A percentile compares a stretch with the other conserved stretches of the same genome.
Evolutionary conservation across 2,888 invertebrate species (phyloP).

Genomic region (Hermodice carunculata): DNA sequence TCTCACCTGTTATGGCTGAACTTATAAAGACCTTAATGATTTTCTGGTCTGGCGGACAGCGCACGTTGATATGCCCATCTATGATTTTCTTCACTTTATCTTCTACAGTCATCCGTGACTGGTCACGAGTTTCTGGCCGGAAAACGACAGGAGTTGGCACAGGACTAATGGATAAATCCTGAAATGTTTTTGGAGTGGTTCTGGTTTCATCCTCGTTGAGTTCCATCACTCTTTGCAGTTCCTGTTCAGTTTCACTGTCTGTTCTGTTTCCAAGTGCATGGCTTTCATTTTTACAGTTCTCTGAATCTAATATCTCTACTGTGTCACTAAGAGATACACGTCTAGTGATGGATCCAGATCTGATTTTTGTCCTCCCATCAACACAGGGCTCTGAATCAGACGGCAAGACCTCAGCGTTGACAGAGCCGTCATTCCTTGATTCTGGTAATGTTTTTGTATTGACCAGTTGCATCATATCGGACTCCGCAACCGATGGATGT

Average conservation of each 20-base stretch:
- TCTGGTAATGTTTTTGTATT: too few species aligned
- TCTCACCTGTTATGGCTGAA: constrained; percentile 53
- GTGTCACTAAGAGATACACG: too few species aligned
- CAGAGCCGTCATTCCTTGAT: too few species aligned
- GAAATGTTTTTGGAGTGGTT: background rate
- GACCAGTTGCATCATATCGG: too few species aligned
- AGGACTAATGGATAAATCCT: constrained; percentile 6
- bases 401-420: too few species aligned
- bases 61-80: constrained; percentile 48
- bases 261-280: too few species aligned
- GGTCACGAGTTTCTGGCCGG: constrained; percentile 11
- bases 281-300: too few species aligned
- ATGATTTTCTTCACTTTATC: constrained; percentile 52
- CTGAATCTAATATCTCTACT: too few species aligned
- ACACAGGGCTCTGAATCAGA: too few species aligned
- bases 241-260: background rate
- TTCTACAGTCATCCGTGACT: constrained; percentile 25
- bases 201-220: background rate
- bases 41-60: constrained; percentile 49
- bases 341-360: too few species aligned
- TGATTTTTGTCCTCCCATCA: too few species aligned
- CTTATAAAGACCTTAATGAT: constrained; percentile 51
- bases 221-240: constrained; percentile 4
- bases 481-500: too few species aligned
- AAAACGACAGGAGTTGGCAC: constrained; percentile 17